Base-by-base conservation (phyloP, 1,140 invertebrate genomes). In the Telenomus remus region DNA sequence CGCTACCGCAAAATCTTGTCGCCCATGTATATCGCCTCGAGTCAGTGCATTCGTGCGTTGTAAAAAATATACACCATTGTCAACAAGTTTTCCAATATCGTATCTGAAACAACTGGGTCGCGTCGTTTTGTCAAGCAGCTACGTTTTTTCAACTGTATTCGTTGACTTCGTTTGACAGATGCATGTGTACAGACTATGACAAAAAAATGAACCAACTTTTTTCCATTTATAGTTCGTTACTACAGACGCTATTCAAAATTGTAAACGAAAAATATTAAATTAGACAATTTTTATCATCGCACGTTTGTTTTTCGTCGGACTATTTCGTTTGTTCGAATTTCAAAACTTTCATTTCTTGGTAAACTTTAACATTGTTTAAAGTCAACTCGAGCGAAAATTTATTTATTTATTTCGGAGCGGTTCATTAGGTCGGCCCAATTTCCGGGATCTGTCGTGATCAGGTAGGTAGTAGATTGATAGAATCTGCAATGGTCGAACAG, bases 401-500 rank as follows among this genome's bases (percentile, higher is more conserved):
- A n/a, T n/a, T n/a, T n/a, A n/a, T n/a, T n/a, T n/a, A n/a, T n/a
- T n/a, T n/a, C n/a, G n/a, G n/a, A n/a, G 19, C 34, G 48, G 54
- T 71, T 64, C 68, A 71, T 64, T 64, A 57, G 48, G 33, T 57
- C 8, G 68, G 12, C 19, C 59, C 51, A 57, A 64, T 57, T 71
- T 53, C 47, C 59, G 15, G 16, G 57, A 51, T 47, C 15, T 43
- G 35, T 56, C 46, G 46, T 46, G 51, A 57, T 57, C 68, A 27
- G 19, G 19, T 57, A 27, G 19, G 19, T 27, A 16, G 27, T 13
- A 50, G 35, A 61, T 55, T 44, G 57, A 70, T 70, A 37, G 46
- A 50, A 66, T 66, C 51, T 49, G 34, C 35, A 49, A 19, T 54
- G 49, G 42, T 43, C 43, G 49, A 54, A 39, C 39, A 15, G 15